phyloP scores from a whole-genome alignment of 2,888 invertebrate genomes.

The Acanthococcus lagerstroemiae region DNA sequence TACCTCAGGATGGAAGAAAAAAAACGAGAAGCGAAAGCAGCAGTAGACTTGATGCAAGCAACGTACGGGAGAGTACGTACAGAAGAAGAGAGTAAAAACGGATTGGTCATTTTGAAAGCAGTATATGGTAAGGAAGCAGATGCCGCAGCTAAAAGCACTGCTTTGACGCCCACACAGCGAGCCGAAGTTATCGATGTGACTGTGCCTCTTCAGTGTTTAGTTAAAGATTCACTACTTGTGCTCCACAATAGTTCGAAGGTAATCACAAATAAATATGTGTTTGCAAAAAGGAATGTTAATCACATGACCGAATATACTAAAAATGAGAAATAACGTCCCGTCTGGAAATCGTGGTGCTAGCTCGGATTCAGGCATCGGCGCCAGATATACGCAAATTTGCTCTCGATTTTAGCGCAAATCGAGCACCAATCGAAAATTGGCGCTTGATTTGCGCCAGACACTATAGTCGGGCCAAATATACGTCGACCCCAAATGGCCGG shows the following conservation, averaged over 20 bases:
- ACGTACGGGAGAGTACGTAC: slow-evolving; percentile 71
- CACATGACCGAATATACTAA: too few relatives aligned
- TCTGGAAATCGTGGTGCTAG: too few relatives aligned
- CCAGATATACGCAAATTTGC: too few relatives aligned
- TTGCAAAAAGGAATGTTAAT: too few relatives aligned
- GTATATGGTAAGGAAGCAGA: slow-evolving; percentile 55
- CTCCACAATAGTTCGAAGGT: slow-evolving; percentile 82
- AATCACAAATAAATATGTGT: too few relatives aligned
- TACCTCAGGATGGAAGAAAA: slow-evolving; percentile 60
- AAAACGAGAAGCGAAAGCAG: slow-evolving; percentile 72
- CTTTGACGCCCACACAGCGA: slow-evolving; percentile 46
- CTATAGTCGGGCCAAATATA: too few relatives aligned
- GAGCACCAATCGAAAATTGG: too few relatives aligned
- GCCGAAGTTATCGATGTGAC: slow-evolving; percentile 70
- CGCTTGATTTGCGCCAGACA: too few relatives aligned
- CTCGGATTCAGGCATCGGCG: too few relatives aligned
- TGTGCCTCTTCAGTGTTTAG: slow-evolving; percentile 86
- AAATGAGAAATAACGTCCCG: too few relatives aligned
- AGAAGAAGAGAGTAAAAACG: slow-evolving; percentile 71
- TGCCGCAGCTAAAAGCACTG: slow-evolving; percentile 14
- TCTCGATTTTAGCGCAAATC: too few relatives aligned
- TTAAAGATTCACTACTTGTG: slow-evolving; percentile 79
- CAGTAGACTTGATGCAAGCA: slow-evolving; percentile 81
- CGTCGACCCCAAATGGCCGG: too few relatives aligned
- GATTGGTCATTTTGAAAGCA: slow-evolving; percentile 76